Base-by-base conservation (phyloP, 2,113 vertebrate genomes). In the Pygoscelis adeliae region DNA sequence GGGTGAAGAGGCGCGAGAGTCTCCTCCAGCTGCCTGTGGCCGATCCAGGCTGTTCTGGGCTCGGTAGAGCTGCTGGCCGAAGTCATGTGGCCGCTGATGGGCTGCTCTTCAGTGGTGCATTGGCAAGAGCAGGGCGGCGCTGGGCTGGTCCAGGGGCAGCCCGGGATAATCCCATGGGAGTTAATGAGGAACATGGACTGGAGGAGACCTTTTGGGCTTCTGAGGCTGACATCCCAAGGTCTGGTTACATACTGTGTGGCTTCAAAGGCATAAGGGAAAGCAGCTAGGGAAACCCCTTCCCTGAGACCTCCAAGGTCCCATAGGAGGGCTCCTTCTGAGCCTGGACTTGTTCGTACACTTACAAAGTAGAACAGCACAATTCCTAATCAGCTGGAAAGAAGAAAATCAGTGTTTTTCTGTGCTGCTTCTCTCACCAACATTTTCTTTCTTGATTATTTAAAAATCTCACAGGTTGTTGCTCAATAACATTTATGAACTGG, bases 1-100 rank as follows among this genome's bases (percentile, higher is more conserved):
- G 30, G 38, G 62, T 78, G 52, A 87, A 72, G 83, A 87, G 69
- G 47, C 5, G 1, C 14, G 2, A 27, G 52, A 8, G 4, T 62
- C 34, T n/a, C 19, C 44, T 89, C 5, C 50, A 76, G 55, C 65
- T 66, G 30, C 65, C 36, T 40, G 67, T 56, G 66, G 40, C 36
- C 0, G 2, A 7, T 42, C 23, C 2, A 6, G 4, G 52, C 19
- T 77, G 8, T 8, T 83, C 23, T 1, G 6, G 71, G 32, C 50
- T 77, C 1, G 1, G 55, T 4, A 34, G n/a, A 70, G 22, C 16
- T 62, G 26, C 40, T 61, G 38, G 10, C 4, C 8, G 2, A 47
- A 11, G 13, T 36, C 12, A 1, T 12, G 21, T 18, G 70, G 22
- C 42, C 10, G 9, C 46, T 8, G 10, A 9, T 26, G 67, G n/a